Conservation (phyloP, 2,113 vertebrate species). For the Centropristis striata region DNA sequence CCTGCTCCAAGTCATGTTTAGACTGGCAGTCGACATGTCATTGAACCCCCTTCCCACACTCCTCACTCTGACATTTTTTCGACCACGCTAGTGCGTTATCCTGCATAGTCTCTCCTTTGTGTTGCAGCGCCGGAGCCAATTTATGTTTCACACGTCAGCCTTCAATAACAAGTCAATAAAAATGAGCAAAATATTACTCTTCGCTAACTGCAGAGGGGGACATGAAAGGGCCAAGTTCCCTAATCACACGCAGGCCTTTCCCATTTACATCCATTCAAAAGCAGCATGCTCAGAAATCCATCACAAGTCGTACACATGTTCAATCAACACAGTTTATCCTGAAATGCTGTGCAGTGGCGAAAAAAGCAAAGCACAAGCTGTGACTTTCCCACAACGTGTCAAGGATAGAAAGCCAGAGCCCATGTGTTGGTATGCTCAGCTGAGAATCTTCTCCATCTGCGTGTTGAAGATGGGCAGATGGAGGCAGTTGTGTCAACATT, state of each 20-base stretch:
- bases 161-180: slow-evolving; percentile 38
- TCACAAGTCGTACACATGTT: slow-evolving; percentile 21
- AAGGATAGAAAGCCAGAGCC: slow-evolving; percentile 56
- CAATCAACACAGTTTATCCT: slow-evolving; percentile 33
- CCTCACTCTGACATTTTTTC: slow-evolving; percentile 45
- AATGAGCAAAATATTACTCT: slow-evolving; percentile 5
- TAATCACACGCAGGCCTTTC: slow-evolving; percentile 21
- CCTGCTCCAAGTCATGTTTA: slow-evolving; percentile 74
- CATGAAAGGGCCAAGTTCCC: slow-evolving; percentile 8
- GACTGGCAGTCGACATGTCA: slow-evolving; percentile 72
- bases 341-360: slow-evolving; percentile 15
- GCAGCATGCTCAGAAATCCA: slow-evolving; percentile 37
- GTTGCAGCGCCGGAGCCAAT: slow-evolving; percentile 18
- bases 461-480: slow-evolving; percentile 62
- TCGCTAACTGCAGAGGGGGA: slow-evolving; percentile 10
- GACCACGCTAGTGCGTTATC: slow-evolving; percentile 53
- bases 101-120: slow-evolving; percentile 59
- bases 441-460: slow-evolving; percentile 66
- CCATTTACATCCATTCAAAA: slow-evolving; percentile 8
- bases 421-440: slow-evolving; percentile 64
- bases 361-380: slow-evolving; percentile 37
- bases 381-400: slow-evolving; percentile 65
- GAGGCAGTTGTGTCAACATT: slow-evolving; percentile 74
- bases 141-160: slow-evolving; percentile 41
- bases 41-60: slow-evolving; percentile 65